Evolutionary conservation across 2,888 invertebrate species (phyloP).

Genomic region (Drosophila limbata): DNA sequence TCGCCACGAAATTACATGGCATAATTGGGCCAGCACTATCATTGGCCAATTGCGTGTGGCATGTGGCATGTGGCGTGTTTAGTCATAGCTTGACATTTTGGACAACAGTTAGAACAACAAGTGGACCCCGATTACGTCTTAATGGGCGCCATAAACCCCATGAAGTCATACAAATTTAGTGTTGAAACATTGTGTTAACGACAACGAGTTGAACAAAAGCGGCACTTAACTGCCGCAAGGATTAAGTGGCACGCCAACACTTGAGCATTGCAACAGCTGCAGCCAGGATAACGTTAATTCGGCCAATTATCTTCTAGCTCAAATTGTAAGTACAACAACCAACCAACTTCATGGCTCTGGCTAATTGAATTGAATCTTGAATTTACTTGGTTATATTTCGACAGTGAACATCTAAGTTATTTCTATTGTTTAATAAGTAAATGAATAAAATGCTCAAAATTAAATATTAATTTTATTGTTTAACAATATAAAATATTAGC

Average conservation of each 20-base stretch:
- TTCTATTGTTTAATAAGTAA: not conserved
- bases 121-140: conserved; percentile 50
- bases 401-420: not conserved
- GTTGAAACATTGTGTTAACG: conserved; percentile 42
- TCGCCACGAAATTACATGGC: conserved; percentile 66
- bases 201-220: conserved; percentile 28
- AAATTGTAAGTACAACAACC: conserved; percentile 2
- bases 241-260: conserved; percentile 36
- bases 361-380: not conserved
- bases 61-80: conserved; percentile 31
- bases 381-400: not conserved
- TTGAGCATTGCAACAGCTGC: conserved; percentile 11
- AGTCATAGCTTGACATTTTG: conserved; percentile 10
- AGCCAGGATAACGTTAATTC: conserved; percentile 4
- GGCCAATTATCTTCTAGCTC: not conserved
- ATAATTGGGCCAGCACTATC: conserved; percentile 66
- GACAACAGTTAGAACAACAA: conserved; percentile 34
- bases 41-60: conserved; percentile 29
- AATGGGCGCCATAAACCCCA: conserved; percentile 36
- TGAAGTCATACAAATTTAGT: conserved; percentile 56
- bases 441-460: too few species aligned
- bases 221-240: conserved; percentile 29
- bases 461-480: too few species aligned
- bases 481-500: too few species aligned
- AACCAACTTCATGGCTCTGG: too few species aligned